These are phyloP conservation scores for Poeciliopsis presidionis DNA, from an alignment of 2,797 vertebrate genomes.

Conservation along the genomic window DNA sequence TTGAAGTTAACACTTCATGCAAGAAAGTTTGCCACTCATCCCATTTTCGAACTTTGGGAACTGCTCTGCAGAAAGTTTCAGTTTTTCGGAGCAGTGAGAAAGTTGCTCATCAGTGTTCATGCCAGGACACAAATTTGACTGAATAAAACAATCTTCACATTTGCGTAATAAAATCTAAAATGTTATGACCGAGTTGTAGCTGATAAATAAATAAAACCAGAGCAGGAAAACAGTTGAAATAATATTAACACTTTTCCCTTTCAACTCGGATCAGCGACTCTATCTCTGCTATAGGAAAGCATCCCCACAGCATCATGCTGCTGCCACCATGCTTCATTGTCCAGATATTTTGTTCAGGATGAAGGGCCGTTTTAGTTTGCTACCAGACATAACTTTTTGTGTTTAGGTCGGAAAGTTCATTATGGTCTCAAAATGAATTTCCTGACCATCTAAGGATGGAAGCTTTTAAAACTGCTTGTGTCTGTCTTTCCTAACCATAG, in stretches of 20 bases:
- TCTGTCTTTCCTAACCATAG: background rate
- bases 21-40: conserved; percentile 71
- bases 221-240: background rate
- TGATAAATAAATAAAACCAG: background rate
- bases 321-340: background rate
- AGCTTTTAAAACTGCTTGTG: background rate
- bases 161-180: background rate
- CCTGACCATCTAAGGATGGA: background rate
- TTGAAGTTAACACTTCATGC: conserved; percentile 83
- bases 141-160: background rate
- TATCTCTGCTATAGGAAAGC: background rate
- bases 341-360: background rate
- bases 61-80: conserved; percentile 37
- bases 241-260: background rate
- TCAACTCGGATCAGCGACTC: background rate
- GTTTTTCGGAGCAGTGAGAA: conserved; percentile 18
- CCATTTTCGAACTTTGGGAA: conserved; percentile 39
- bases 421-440: background rate
- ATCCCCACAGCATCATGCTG: background rate
- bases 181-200: background rate
- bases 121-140: conserved; percentile 2
- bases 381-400: background rate
- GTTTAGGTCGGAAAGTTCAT: background rate
- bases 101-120: conserved; percentile 42
- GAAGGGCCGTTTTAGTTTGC: background rate